phyloP scores from a whole-genome alignment of 64 coral and sea anemone species.

The Actinia tenebrosa region DNA sequence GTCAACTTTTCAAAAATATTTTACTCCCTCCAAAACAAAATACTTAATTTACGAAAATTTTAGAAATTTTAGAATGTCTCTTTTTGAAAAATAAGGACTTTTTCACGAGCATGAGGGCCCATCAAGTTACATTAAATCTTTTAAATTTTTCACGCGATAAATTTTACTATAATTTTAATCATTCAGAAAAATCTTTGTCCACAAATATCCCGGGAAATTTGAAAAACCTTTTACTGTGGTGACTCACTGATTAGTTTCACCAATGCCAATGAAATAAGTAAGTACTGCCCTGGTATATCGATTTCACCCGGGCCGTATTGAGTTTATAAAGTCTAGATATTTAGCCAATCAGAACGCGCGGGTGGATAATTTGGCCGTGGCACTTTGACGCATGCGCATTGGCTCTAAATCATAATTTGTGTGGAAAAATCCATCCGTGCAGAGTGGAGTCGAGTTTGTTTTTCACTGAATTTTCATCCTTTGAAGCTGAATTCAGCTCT shows the following conservation, averaged over 20 bases:
- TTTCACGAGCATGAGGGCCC: too few species aligned
- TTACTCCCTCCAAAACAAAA: too few species aligned
- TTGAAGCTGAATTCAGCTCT: conserved; percentile 51
- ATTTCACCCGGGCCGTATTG: conserved; percentile 20
- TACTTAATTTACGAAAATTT: too few species aligned
- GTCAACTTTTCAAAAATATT: too few species aligned
- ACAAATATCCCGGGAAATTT: background rate
- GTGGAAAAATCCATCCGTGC: conserved; percentile 59
- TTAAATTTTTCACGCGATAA: background rate
- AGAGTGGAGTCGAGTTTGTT: conserved; percentile 58
- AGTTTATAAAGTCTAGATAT: background rate
- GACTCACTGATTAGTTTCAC: background rate
- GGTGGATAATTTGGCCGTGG: conserved; percentile 50
- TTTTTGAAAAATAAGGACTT: too few species aligned
- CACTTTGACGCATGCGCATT: conserved; percentile 73
- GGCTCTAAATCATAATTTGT: conserved; percentile 62
- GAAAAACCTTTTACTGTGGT: background rate
- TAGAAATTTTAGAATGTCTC: too few species aligned
- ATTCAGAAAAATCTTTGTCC: background rate
- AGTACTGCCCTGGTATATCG: background rate
- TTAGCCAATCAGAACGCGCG: conserved; percentile 77
- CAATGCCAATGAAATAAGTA: background rate
- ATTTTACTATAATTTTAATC: background rate
- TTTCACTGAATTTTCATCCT: conserved; percentile 47
- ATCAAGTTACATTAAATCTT: too few species aligned